Base-by-base conservation (phyloP, 2,113 vertebrate species). In the Proteles cristata region DNA sequence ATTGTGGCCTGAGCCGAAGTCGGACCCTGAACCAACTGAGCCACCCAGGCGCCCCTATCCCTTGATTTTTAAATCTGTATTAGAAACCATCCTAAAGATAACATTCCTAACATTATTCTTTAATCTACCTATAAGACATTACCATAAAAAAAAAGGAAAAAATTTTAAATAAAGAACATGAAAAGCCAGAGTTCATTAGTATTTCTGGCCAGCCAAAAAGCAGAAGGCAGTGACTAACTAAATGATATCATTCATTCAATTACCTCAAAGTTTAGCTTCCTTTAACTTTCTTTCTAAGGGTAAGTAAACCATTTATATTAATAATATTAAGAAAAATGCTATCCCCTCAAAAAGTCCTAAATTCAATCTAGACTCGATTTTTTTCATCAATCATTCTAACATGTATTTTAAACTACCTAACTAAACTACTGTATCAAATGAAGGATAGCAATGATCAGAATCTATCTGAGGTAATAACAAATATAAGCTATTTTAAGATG, bases 331-430 rank as follows among this genome's bases (percentile, higher is more conserved):
- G 25, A 80, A 94, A 93, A 93, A 80, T 66, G 74, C 68, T 77
- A 83, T 31, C 88, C 14, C 50, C 50, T 94, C 50, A 90, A 93
- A 65, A 33, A 87, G 9, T 77, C 50, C 45, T 89, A 96, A 71
- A 94, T 84, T 90, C 39, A 91, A 84, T 63, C 66, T 58, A 61
- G 31, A 71, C 23, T 88, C 1, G 7, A 76, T 92, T 92, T 1
- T 96, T 92, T 89, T 55, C 23, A 69, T 79, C 83, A 93, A 65
- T 43, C 65, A 96, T 79, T 73, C 16, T 92, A 90, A 87, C 81
- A 83, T 65, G 14, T 73, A 66, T 39, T 39, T 39, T 2, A 84
- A 21, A 90, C 43, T 19, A 89, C 31, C 35, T 87, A 86, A 90
- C 0, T 73, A 28, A 89, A 84, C 7, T 53, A 45, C 6, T 88